Conservation (phyloP, 2,797 vertebrate genomes). For the Ctenochaetus hawaiiensis region DNA sequence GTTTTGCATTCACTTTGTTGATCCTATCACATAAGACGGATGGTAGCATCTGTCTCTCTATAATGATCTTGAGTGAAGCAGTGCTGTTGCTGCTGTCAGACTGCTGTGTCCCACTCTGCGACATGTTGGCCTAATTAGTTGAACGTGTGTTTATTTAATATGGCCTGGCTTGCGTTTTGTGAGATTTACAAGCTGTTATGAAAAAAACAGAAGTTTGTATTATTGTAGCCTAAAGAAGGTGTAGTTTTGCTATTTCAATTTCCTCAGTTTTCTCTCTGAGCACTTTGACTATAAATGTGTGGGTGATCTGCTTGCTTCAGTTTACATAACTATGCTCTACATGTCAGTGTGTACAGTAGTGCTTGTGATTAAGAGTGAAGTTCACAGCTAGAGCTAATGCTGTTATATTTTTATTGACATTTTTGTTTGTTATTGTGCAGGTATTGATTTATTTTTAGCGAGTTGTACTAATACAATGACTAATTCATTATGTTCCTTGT, state of each 20-base stretch:
- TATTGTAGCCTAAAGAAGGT: slow-evolving; percentile 22
- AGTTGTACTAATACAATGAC: not conserved
- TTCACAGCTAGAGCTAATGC: not conserved
- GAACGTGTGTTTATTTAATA: slow-evolving; percentile 17
- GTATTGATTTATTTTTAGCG: not conserved
- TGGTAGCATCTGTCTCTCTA: slow-evolving; percentile 36
- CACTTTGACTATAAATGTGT: slow-evolving; percentile 20
- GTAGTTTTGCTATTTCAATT: slow-evolving; percentile 23
- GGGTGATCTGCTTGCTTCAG: slow-evolving; percentile 23
- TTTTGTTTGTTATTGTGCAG: not conserved
- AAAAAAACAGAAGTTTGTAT: slow-evolving; percentile 19
- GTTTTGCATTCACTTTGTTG: slow-evolving; percentile 28
- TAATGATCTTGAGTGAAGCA: slow-evolving; percentile 40
- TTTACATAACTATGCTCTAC: slow-evolving; percentile 35
- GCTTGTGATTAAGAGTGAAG: not conserved
- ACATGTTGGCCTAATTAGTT: slow-evolving; percentile 59
- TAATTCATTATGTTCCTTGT: slow-evolving; percentile 16
- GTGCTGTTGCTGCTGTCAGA: slow-evolving; percentile 16
- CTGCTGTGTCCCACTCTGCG: slow-evolving; percentile 30
- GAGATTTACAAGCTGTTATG: not conserved
- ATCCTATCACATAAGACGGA: not conserved
- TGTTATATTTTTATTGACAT: not conserved
- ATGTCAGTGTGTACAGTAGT: not conserved
- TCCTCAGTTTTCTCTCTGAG: slow-evolving; percentile 6
- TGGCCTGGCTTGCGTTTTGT: not conserved